Percentiles rank a stretch among this genome's conserved stretches.
These are phyloP conservation scores for Heliothis subflexa DNA, from an alignment of 1,140 invertebrate species.

Conservation along the genomic window DNA sequence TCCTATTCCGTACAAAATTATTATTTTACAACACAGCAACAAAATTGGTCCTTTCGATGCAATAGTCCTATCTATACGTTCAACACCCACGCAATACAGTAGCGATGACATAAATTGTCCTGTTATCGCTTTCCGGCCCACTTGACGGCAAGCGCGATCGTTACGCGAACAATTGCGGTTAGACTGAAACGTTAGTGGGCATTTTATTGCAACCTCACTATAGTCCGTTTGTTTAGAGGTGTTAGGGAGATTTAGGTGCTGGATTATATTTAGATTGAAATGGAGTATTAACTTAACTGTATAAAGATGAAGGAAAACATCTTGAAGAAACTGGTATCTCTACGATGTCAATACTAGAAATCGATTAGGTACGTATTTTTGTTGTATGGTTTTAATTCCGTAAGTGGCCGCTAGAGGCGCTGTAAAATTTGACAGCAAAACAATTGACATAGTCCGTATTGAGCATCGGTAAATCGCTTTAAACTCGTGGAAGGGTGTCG, in stretches of 20 bases:
- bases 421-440: no score
- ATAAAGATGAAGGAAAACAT: no score
- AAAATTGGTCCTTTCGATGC: background rate
- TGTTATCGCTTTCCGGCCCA: slow-evolving; percentile 53
- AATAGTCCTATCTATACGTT: slow-evolving; percentile 22
- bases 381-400: no score
- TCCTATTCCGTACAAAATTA: no score
- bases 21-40: no score
- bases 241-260: background rate
- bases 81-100: slow-evolving; percentile 5
- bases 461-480: no score
- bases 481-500: no score
- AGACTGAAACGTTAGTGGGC: slow-evolving; percentile 42
- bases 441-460: no score
- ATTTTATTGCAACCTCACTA: slow-evolving; percentile 44
- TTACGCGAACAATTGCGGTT: slow-evolving; percentile 47
- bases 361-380: no score
- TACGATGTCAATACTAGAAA: no score
- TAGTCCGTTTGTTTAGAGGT: slow-evolving; percentile 19
- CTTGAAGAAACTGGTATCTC: no score
- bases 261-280: background rate
- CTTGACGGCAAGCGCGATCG: slow-evolving; percentile 47
- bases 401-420: no score
- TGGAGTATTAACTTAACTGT: background rate
- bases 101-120: slow-evolving; percentile 51